phyloP scores from a whole-genome alignment of 64 coral and sea anemone species.

The Montipora sp. region DNA sequence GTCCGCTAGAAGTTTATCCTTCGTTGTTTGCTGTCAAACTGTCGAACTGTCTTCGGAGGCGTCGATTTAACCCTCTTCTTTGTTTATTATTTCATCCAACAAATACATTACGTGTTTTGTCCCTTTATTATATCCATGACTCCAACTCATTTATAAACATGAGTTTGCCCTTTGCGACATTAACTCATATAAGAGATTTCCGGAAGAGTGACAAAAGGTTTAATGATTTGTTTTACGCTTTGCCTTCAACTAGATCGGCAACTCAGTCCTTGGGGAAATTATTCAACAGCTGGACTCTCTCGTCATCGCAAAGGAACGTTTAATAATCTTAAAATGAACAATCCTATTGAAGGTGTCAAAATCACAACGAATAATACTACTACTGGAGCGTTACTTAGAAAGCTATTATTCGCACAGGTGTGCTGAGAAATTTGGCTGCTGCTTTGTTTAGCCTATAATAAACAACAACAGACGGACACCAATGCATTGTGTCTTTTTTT shows the following conservation, averaged over 20 bases:
- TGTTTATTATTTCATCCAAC: slow-evolving; percentile 31
- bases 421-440: slow-evolving; percentile 7
- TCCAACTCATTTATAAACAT: slow-evolving; percentile 49
- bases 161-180: background rate
- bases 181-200: background rate
- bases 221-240: background rate
- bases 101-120: slow-evolving; percentile 33
- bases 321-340: slow-evolving; percentile 25
- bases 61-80: background rate
- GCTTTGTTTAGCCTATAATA: slow-evolving; percentile 9
- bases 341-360: slow-evolving; percentile 22
- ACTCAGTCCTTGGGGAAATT: background rate
- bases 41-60: background rate
- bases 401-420: slow-evolving; percentile 48
- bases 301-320: background rate
- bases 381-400: slow-evolving; percentile 20
- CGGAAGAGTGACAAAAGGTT: background rate
- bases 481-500: slow-evolving; percentile 9
- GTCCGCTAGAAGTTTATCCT: background rate
- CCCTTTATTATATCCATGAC: background rate
- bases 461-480: slow-evolving; percentile 10
- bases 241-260: background rate
- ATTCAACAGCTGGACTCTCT: background rate
- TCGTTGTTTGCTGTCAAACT: background rate
- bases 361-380: slow-evolving; percentile 14